Base-by-base conservation (phyloP, 2,797 vertebrate genomes). In the Chaenodraco wilsoni region DNA sequence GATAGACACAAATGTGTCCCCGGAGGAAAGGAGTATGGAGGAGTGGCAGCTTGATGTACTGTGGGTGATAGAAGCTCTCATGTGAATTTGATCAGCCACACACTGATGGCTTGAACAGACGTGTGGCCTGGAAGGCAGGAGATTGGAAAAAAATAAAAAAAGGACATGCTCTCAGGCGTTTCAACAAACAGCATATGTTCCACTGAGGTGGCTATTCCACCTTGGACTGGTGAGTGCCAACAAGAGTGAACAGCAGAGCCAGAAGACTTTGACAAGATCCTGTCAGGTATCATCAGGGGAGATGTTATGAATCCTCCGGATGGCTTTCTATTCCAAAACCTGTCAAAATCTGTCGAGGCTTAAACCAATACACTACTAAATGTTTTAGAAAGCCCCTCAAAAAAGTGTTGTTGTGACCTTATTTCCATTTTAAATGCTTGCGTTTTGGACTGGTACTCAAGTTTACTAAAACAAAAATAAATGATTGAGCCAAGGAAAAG, bases 171-270 rank as follows among this genome's bases (percentile, higher is more conserved):
- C 75, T 86, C 85, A 88, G 88, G 87, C 88, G 83, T 92, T 92
- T 88, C 84, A 87, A 94, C 89, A 95, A 93, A 94, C 91, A 95
- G 93, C 94, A 95, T 93, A 94, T 95, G 94, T 91, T 94, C 91
- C 90, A 86, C 92, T 76, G 89, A 89, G 88, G 78, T 91, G 90
- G 89, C 85, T 90, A 93, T 92, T 93, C 93, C 91, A 93, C 90
- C 88, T 90, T 91, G 88, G 84, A 88, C 88, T 76, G 72, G 74
- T 72, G 83, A 85, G 87, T 91, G 92, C 93, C 94, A 94, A 87
- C 86, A 90, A 74, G 81, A 88, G 81, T 74, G 74, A 89, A 78
- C 80, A 81, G 83, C 72, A 88, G 82, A 91, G 84, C 71, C 11
- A 46, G 83, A 91, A 89, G 84, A 86, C 83, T 90, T 81, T 93